A percentile compares a stretch with the other conserved stretches of the same genome.
These are phyloP conservation scores for Buathra laborator DNA, from an alignment of 2,888 invertebrate genomes.

Conservation along the genomic window DNA sequence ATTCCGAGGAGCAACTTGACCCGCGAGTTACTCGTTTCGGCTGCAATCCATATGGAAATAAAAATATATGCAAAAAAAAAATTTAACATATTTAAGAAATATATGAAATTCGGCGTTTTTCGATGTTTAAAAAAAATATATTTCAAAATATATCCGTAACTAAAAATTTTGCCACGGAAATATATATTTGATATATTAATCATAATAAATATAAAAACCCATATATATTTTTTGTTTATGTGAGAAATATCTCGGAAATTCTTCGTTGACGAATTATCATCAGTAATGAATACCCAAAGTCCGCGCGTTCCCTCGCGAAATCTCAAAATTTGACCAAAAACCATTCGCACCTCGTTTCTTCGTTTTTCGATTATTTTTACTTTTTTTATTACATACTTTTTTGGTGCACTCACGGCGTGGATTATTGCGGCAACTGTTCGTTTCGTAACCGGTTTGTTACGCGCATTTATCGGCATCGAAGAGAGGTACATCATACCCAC, in stretches of 20 bases:
- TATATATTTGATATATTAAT: too few relatives aligned
- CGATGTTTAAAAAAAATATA: too few relatives aligned
- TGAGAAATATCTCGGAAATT: not conserved
- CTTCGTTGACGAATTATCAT: slow-evolving; percentile 30
- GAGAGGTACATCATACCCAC: not conserved
- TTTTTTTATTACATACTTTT: not conserved
- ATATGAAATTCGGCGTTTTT: too few relatives aligned
- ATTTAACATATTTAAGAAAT: too few relatives aligned
- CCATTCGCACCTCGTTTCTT: not conserved
- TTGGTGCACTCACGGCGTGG: too few relatives aligned
- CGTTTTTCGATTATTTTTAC: not conserved
- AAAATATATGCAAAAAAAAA: too few relatives aligned
- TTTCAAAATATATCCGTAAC: too few relatives aligned
- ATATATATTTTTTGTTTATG: not conserved
- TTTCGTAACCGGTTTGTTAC: slow-evolving; percentile 5
- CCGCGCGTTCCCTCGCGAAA: not conserved
- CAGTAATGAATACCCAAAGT: slow-evolving; percentile 30
- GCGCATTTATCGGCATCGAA: not conserved
- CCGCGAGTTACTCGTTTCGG: not conserved
- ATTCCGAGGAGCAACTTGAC: not conserved
- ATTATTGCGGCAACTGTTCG: not conserved
- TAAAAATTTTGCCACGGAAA: too few relatives aligned
- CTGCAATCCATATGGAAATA: too few relatives aligned
- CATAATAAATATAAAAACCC: too few relatives aligned
- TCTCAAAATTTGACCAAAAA: slow-evolving; percentile 19